Percentiles rank a stretch among this genome's conserved stretches.
These are phyloP conservation scores for Patella caerulea DNA, from an alignment of 2,888 invertebrate genomes.

Conservation along the genomic window DNA sequence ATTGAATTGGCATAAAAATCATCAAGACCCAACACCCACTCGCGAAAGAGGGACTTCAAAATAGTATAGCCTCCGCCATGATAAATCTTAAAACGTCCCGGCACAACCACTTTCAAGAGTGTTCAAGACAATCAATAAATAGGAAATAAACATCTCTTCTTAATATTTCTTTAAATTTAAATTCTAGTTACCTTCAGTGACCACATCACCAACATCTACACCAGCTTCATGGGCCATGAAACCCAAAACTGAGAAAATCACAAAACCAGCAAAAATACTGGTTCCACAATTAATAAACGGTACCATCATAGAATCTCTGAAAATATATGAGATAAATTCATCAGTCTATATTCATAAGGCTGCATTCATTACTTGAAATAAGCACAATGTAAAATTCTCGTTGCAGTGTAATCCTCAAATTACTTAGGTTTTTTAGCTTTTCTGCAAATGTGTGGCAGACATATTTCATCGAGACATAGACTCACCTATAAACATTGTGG, in stretches of 20 bases:
- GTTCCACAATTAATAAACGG: conserved; percentile 70
- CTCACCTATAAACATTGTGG: conserved; percentile 69
- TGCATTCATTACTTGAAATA: no score
- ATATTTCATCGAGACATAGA: conserved; percentile 18
- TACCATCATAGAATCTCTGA: conserved; percentile 70
- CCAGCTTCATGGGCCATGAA: conserved; percentile 74
- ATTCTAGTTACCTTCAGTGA: conserved; percentile 66
- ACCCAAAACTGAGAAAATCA: conserved; percentile 74
- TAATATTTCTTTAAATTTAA: not conserved
- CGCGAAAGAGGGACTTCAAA: no score
- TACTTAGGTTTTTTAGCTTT: no score
- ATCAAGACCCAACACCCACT: no score
- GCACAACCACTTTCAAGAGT: not conserved
- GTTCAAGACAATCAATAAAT: not conserved
- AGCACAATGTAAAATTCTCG: no score
- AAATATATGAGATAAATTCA: conserved; percentile 20
- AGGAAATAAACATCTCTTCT: not conserved
- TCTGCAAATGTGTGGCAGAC: not conserved
- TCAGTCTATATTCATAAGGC: no score
- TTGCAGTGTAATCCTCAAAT: no score
- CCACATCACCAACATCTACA: conserved; percentile 68
- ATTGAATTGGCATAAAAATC: no score
- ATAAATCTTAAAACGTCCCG: no score
- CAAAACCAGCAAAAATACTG: conserved; percentile 70
- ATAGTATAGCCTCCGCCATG: no score